These are phyloP conservation scores for Poeciliopsis prolifica DNA, from an alignment of 2,113 vertebrate genomes.

Conservation along the genomic window DNA sequence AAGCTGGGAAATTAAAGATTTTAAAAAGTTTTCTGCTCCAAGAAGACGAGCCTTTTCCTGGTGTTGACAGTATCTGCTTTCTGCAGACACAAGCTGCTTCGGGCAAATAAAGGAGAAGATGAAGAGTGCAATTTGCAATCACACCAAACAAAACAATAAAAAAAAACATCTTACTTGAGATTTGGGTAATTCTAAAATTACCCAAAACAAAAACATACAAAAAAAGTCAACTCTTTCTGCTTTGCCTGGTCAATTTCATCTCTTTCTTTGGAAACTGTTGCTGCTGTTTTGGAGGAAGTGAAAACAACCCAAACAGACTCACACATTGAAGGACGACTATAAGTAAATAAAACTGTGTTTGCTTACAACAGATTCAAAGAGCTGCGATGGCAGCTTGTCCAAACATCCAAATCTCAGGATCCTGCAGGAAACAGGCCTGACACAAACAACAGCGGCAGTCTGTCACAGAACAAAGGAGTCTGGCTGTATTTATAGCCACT, in stretches of 20 bases:
- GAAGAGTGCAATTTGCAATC: not conserved
- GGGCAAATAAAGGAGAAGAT: not conserved
- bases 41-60: not conserved
- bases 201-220: not conserved
- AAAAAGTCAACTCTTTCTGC: not conserved
- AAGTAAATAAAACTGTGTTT: conserved; percentile 1
- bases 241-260: too few species aligned
- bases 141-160: not conserved
- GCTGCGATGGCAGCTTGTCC: not conserved
- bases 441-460: not conserved
- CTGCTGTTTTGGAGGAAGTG: not conserved
- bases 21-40: too few species aligned
- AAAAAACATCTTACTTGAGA: not conserved
- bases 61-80: not conserved
- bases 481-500: not conserved
- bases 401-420: not conserved
- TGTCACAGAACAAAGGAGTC: not conserved
- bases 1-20: not conserved
- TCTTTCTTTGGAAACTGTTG: not conserved
- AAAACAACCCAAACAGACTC: not conserved
- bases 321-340: not conserved
- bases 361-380: not conserved
- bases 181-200: not conserved
- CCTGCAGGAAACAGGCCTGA: not conserved
- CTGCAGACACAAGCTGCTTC: too few species aligned